Conservation (phyloP, 2,888 invertebrate genomes). For the Stenotaenia linearis region DNA sequence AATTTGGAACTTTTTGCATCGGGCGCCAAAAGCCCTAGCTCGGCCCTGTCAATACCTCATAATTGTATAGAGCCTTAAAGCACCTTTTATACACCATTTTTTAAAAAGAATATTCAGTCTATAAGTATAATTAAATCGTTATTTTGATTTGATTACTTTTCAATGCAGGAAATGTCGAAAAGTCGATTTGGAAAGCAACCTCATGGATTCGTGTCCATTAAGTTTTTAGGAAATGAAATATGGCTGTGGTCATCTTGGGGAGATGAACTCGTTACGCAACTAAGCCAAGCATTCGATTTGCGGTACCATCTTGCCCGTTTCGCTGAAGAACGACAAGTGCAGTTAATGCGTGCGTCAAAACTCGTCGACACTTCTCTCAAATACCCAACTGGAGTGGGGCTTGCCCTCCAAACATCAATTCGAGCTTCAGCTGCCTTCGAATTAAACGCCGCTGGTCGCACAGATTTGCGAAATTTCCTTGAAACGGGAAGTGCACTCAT, state of each 20-base stretch:
- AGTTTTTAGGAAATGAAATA: constrained; percentile 86
- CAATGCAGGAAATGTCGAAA: not conserved
- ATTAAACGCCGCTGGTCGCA: constrained; percentile 70
- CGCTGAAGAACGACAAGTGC: constrained; percentile 64
- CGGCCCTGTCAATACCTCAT: no score
- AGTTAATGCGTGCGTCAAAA: constrained; percentile 74
- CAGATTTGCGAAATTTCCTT: constrained; percentile 53
- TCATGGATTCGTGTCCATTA: constrained; percentile 49
- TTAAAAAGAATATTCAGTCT: no score
- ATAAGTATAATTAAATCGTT: no score
- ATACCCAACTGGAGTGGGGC: constrained; percentile 73
- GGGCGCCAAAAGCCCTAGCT: no score
- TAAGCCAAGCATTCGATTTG: constrained; percentile 35
- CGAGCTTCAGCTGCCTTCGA: constrained; percentile 82
- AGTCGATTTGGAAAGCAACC: not conserved
- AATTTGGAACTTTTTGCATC: no score
- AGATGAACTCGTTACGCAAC: not conserved
- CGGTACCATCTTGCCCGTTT: constrained; percentile 46
- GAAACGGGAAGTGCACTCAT: constrained; percentile 59
- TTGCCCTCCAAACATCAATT: constrained; percentile 75
- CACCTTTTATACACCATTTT: no score
- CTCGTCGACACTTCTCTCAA: constrained; percentile 81
- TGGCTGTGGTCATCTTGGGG: not conserved
- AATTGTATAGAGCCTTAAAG: no score
- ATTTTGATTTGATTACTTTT: no score